These are phyloP conservation scores for Solea senegalensis DNA, from an alignment of 2,113 vertebrate genomes.

Conservation along the genomic window DNA sequence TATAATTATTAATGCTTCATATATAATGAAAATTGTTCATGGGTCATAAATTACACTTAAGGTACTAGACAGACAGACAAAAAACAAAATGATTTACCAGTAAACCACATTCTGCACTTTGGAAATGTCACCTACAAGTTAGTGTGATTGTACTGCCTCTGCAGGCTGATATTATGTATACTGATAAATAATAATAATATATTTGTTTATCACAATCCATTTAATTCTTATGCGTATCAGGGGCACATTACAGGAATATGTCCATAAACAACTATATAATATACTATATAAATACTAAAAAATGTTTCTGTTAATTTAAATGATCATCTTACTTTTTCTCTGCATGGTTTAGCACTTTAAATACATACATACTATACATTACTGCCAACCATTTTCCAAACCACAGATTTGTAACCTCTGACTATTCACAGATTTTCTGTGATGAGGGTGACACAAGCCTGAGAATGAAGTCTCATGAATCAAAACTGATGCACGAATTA, in stretches of 20 bases:
- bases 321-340: conserved; percentile 15
- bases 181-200: neutral
- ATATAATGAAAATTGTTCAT: too few relatives aligned
- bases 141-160: neutral
- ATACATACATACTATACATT: conserved; percentile 41
- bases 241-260: neutral
- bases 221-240: neutral
- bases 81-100: neutral
- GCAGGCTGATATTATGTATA: neutral
- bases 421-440: neutral
- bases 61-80: neutral
- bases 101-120: neutral
- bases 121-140: neutral
- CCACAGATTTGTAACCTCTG: neutral
- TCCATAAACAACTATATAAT: neutral
- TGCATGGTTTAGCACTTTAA: conserved; percentile 30
- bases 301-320: conserved; percentile 12
- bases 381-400: conserved; percentile 48
- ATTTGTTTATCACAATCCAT: neutral
- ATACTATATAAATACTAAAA: too few relatives aligned
- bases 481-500: neutral
- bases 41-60: too few relatives aligned
- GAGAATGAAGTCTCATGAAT: neutral
- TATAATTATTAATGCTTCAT: too few relatives aligned
- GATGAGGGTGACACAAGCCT: neutral